A percentile compares a stretch with the other conserved stretches of the same genome.
phyloP scores from a whole-genome alignment of 1,140 invertebrate species.

The Heliconius hewitsoni region DNA sequence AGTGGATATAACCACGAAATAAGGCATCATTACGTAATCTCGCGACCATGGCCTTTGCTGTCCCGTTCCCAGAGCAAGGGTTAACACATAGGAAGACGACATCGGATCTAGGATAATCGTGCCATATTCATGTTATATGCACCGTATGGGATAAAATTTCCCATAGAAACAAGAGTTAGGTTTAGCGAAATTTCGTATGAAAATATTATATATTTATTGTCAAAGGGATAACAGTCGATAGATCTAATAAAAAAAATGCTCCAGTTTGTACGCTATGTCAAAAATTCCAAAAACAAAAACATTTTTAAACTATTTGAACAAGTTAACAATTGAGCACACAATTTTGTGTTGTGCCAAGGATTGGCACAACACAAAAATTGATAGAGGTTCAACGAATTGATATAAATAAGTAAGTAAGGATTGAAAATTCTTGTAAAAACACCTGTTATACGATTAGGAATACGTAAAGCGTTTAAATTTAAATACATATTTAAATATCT shows the following conservation, averaged over 20 bases:
- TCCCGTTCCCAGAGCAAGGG: constrained; percentile 51
- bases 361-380: too few species aligned
- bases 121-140: background rate
- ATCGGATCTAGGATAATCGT: constrained; percentile 37
- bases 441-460: background rate
- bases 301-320: too few species aligned
- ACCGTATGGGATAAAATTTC: background rate
- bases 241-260: too few species aligned
- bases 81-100: constrained; percentile 45
- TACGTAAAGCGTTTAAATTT: background rate
- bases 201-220: too few species aligned
- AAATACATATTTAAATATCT: background rate
- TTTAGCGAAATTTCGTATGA: background rate
- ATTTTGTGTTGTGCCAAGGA: too few species aligned
- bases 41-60: constrained; percentile 47
- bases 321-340: too few species aligned
- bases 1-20: constrained; percentile 57
- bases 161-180: background rate
- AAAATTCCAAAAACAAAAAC: too few species aligned
- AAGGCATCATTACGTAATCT: constrained; percentile 71
- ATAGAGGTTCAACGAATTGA: too few species aligned
- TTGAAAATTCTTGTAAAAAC: too few species aligned
- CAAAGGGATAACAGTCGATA: too few species aligned
- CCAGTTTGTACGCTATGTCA: too few species aligned
- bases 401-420: too few species aligned